A percentile compares a stretch with the other conserved stretches of the same genome.
phyloP scores from a whole-genome alignment of 2,797 vertebrate species.

The Pelobates cultripes region DNA sequence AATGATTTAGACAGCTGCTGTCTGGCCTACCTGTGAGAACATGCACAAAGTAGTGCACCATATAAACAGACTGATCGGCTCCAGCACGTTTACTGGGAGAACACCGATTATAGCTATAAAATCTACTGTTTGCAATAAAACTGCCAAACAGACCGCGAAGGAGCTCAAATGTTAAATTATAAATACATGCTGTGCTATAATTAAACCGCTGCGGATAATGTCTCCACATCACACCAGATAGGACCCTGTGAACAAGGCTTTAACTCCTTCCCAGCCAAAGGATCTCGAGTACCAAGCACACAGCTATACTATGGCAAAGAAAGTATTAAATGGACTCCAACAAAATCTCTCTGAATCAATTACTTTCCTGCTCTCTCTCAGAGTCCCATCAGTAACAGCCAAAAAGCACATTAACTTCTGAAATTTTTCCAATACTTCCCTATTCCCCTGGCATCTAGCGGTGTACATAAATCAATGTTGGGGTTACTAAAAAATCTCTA shows the following conservation, averaged over 20 bases:
- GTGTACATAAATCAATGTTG: too few relatives aligned
- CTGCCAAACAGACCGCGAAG: constrained; percentile 17
- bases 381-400: too few relatives aligned
- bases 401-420: too few relatives aligned
- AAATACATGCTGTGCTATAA: constrained; percentile 30
- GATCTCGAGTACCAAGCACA: too few relatives aligned
- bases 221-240: background rate
- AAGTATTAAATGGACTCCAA: too few relatives aligned
- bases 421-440: too few relatives aligned
- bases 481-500: too few relatives aligned
- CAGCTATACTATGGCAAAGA: too few relatives aligned
- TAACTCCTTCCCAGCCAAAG: background rate
- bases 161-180: constrained; percentile 15
- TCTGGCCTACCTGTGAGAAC: background rate
- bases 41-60: background rate
- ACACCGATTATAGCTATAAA: constrained; percentile 39
- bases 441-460: too few relatives aligned
- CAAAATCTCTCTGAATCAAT: too few relatives aligned
- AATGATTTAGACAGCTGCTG: background rate
- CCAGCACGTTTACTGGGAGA: background rate
- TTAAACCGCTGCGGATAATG: background rate
- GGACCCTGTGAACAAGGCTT: background rate
- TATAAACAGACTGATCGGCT: constrained; percentile 1
- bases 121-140: constrained; percentile 30
- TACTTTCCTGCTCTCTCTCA: too few relatives aligned